Conservation (phyloP, 2,797 vertebrate genomes). For the Nyctalus aviator region DNA sequence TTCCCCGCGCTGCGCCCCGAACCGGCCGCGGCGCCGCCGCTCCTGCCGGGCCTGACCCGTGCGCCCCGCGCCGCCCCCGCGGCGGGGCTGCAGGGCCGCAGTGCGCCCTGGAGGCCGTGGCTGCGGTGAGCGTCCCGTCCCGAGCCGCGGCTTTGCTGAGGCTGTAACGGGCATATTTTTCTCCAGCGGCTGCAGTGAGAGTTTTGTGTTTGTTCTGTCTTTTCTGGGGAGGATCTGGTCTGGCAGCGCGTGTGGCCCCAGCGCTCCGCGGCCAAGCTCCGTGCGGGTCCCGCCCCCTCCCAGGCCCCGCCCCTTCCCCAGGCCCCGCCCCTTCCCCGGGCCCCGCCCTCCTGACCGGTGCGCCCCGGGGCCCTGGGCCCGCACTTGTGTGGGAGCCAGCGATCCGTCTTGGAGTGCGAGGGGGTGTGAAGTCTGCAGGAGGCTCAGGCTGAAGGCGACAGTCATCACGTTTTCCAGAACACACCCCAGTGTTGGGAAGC, state of each 20-base stretch:
- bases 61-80: slow-evolving; percentile 87
- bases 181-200: background rate
- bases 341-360: accelerated
- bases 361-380: accelerated
- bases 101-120: slow-evolving; percentile 75
- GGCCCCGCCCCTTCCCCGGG: too few species aligned
- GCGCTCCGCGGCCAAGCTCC: background rate
- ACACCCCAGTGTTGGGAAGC: background rate
- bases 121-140: background rate
- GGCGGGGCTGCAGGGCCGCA: slow-evolving; percentile 92
- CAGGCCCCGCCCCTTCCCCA: too few species aligned
- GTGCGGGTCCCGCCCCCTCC: background rate
- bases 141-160: background rate
- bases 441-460: background rate
- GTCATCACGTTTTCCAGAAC: background rate
- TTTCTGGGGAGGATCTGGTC: background rate
- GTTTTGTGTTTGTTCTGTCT: background rate
- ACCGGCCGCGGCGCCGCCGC: slow-evolving; percentile 89
- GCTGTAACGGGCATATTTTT: background rate
- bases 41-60: slow-evolving; percentile 86
- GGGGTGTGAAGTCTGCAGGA: background rate
- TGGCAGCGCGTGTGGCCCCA: background rate
- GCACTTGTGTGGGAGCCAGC: background rate
- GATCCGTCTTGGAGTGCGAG: background rate
- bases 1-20: slow-evolving; percentile 93